Conservation (phyloP, 1,140 invertebrate genomes). For the Papilio machaon region DNA sequence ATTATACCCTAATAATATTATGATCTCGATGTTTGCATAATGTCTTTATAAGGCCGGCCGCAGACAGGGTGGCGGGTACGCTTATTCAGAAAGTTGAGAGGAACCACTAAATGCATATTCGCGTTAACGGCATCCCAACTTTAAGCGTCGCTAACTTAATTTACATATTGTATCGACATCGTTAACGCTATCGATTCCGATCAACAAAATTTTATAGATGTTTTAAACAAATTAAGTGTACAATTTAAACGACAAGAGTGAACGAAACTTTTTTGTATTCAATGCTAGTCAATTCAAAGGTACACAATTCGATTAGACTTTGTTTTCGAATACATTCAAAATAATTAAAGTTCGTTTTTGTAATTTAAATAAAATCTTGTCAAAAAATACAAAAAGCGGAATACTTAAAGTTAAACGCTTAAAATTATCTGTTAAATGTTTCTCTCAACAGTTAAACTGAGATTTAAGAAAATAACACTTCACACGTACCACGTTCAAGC, state of each 20-base stretch:
- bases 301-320: too few species aligned
- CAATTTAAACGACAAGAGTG: too few species aligned
- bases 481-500: slow-evolving; percentile 18
- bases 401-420: neutral
- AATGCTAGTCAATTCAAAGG: too few species aligned
- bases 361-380: too few species aligned
- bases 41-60: slow-evolving; percentile 50
- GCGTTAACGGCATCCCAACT: slow-evolving; percentile 2
- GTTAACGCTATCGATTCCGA: neutral
- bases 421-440: neutral
- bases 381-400: neutral
- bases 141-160: neutral
- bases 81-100: slow-evolving; percentile 72
- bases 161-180: neutral
- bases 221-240: neutral
- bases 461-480: slow-evolving; percentile 23
- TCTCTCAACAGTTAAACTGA: neutral
- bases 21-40: slow-evolving; percentile 69
- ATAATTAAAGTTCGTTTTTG: too few species aligned
- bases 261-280: too few species aligned
- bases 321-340: too few species aligned
- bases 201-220: neutral
- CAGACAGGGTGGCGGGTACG: slow-evolving; percentile 44
- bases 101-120: slow-evolving; percentile 47
- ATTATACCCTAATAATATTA: slow-evolving; percentile 65